A percentile compares a stretch with the other conserved stretches of the same genome.
Evolutionary conservation across 2,113 vertebrate genomes (phyloP).

Genomic region (Thunnus maccoyii): DNA sequence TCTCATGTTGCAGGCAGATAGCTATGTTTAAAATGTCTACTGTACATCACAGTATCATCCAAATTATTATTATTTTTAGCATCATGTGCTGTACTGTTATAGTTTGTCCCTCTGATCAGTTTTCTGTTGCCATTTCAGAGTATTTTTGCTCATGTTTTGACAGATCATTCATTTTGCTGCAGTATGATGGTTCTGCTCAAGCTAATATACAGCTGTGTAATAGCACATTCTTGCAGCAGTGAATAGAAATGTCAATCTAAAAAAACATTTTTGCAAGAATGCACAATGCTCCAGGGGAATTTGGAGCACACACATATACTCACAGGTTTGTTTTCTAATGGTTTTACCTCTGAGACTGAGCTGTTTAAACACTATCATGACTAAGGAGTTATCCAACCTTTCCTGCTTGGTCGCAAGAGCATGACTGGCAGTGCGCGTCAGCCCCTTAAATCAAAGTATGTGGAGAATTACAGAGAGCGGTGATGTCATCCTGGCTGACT

Average conservation of each 20-base stretch:
- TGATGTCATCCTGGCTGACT: slow-evolving; percentile 19
- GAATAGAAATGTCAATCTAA: too few species aligned
- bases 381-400: not conserved
- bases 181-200: not conserved
- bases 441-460: slow-evolving; percentile 14
- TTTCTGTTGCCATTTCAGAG: too few species aligned
- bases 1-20: too few species aligned
- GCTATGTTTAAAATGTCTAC: too few species aligned
- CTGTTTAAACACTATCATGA: not conserved
- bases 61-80: too few species aligned
- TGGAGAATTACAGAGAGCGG: slow-evolving; percentile 17
- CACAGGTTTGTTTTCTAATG: not conserved
- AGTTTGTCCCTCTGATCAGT: too few species aligned
- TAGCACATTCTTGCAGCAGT: not conserved
- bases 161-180: not conserved
- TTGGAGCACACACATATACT: not conserved
- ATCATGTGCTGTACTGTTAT: too few species aligned
- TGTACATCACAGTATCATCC: too few species aligned
- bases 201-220: not conserved
- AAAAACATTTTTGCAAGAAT: too few species aligned
- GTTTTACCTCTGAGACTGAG: not conserved
- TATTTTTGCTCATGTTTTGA: too few species aligned
- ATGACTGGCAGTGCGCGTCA: not conserved
- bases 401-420: not conserved
- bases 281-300: not conserved